Evolutionary conservation across 1,140 invertebrate species (phyloP).

Genomic region (Branchinecta lindahli): DNA sequence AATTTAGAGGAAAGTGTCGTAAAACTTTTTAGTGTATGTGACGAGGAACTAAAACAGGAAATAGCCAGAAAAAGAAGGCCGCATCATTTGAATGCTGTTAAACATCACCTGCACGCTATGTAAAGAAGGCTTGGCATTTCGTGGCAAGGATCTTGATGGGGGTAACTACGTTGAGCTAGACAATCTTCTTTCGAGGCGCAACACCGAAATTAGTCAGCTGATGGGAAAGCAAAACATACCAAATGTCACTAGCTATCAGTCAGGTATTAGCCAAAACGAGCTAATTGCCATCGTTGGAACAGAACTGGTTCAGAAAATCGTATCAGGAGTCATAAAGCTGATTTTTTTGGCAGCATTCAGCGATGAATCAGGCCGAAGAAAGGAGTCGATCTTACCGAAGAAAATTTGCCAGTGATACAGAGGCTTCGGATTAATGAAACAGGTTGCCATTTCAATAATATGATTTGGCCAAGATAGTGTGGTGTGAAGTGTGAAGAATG

Average conservation of each 20-base stretch:
- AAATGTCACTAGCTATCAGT: slow-evolving; percentile 2
- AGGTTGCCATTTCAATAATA: slow-evolving; percentile 12
- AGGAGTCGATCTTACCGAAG: slow-evolving; percentile 9
- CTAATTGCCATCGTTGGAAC: slow-evolving; percentile 8
- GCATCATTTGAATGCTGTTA: slow-evolving; percentile 14
- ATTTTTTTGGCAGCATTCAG: slow-evolving; percentile 1
- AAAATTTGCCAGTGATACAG: not conserved
- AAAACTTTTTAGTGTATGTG: no score
- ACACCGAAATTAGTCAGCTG: not conserved
- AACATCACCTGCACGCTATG: slow-evolving; percentile 11
- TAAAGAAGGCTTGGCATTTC: slow-evolving; percentile 1
- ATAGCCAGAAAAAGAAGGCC: not conserved
- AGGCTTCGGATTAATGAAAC: not conserved
- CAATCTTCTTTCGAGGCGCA: not conserved
- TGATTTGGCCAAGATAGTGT: slow-evolving; percentile 3
- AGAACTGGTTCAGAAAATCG: slow-evolving; percentile 1
- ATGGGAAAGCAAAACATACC: not conserved
- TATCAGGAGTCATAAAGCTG: slow-evolving; percentile 9
- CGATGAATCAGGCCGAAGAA: slow-evolving; percentile 12
- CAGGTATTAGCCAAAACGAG: not conserved
- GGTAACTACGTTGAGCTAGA: not conserved
- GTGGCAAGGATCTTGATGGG: not conserved
- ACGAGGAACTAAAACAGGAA: not conserved
- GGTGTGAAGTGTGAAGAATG: not conserved
- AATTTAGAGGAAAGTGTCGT: no score